These are phyloP conservation scores for Psix sp. DNA, from an alignment of 1,140 invertebrate species.

Conservation along the genomic window DNA sequence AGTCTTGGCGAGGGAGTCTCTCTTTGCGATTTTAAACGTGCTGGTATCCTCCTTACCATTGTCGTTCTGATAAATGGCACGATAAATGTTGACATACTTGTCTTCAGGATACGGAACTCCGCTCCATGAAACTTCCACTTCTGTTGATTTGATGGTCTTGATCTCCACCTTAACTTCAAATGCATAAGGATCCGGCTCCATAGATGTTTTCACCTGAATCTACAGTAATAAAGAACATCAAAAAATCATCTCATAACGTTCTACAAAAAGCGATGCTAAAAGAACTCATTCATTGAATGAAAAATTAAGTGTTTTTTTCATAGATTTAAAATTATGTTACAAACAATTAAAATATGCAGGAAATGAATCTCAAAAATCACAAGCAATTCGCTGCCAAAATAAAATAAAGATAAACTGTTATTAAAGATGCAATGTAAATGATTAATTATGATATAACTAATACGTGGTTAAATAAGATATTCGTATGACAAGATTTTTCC, in stretches of 20 bases:
- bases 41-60: constrained; percentile 86
- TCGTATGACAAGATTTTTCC: too few relatives aligned
- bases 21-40: constrained; percentile 89
- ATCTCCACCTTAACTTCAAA: constrained; percentile 88
- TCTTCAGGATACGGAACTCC: constrained; percentile 91
- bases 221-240: constrained; percentile 31
- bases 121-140: constrained; percentile 86
- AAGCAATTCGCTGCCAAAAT: too few relatives aligned
- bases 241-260: constrained; percentile 68
- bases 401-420: too few relatives aligned
- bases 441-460: too few relatives aligned
- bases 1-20: constrained; percentile 84
- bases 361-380: too few relatives aligned
- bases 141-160: constrained; percentile 84
- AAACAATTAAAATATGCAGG: too few relatives aligned
- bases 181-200: constrained; percentile 84
- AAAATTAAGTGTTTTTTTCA: too few relatives aligned
- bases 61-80: constrained; percentile 89
- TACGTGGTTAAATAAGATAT: too few relatives aligned
- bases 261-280: too few relatives aligned
- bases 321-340: too few relatives aligned
- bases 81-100: constrained; percentile 93
- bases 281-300: too few relatives aligned
- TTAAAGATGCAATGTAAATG: too few relatives aligned
- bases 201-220: constrained; percentile 69